These are phyloP conservation scores for Rhinopithecus roxellana DNA, from an alignment of 2,113 vertebrate genomes.

Conservation along the genomic window DNA sequence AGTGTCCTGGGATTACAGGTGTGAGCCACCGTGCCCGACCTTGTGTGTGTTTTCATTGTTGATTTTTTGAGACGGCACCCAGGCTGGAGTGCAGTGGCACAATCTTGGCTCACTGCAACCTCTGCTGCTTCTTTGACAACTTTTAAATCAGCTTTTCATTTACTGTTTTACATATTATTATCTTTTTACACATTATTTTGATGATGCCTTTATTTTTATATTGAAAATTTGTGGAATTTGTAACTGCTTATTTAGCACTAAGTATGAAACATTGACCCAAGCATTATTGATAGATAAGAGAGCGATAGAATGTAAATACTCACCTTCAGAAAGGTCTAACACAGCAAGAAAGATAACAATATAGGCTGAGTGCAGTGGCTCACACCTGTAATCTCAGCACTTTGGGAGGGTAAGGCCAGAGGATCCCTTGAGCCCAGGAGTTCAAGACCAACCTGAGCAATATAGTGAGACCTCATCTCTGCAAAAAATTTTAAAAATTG, in stretches of 20 bases:
- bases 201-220: not conserved
- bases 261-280: conserved; percentile 19
- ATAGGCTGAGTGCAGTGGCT: not conserved
- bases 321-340: not conserved
- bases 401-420: no score
- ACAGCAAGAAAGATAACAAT: not conserved
- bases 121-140: not conserved
- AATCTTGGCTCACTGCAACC: no score
- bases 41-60: no score
- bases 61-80: no score
- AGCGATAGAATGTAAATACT: not conserved
- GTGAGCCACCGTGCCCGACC: no score
- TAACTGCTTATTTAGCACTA: conserved; percentile 7
- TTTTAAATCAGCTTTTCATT: conserved; percentile 7
- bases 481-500: no score
- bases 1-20: no score
- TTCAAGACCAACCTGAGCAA: no score
- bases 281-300: not conserved
- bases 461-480: no score
- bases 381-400: no score
- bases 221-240: conserved; percentile 27
- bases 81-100: no score
- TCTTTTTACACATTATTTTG: conserved; percentile 50
- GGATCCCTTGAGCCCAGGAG: no score
- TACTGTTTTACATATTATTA: not conserved